These are phyloP conservation scores for Catharus fuscescens DNA, from an alignment of 2,113 vertebrate genomes.

Conservation along the genomic window DNA sequence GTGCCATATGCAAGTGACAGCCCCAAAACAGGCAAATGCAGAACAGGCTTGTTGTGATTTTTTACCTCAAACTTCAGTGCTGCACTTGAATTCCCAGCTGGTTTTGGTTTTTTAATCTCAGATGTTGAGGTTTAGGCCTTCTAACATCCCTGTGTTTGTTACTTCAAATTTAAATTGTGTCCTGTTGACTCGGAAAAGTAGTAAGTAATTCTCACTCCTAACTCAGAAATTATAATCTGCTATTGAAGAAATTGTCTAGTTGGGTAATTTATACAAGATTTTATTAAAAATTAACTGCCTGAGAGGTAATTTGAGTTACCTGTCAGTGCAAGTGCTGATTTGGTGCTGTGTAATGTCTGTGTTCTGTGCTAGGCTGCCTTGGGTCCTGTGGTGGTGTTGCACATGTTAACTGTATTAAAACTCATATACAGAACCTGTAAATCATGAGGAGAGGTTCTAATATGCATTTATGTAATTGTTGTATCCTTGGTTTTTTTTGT, in stretches of 20 bases:
- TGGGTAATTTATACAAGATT: neutral
- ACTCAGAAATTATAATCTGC: neutral
- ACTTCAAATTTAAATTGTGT: neutral
- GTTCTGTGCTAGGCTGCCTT: neutral
- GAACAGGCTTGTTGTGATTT: neutral
- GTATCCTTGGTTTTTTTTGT: neutral
- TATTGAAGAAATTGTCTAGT: neutral
- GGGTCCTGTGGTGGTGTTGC: accelerated
- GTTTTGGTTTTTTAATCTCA: neutral
- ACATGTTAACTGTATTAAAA: neutral
- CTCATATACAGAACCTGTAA: neutral
- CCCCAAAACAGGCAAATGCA: neutral
- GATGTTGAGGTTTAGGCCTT: neutral
- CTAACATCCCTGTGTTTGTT: neutral
- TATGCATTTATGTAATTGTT: neutral
- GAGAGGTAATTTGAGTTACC: neutral
- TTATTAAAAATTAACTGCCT: neutral
- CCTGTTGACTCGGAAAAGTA: neutral
- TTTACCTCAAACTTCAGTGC: neutral
- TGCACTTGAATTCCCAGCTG: neutral
- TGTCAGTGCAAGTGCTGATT: neutral
- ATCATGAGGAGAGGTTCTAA: neutral
- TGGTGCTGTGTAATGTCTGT: neutral
- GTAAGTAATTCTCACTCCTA: neutral
- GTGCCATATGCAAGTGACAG: neutral